A percentile compares a stretch with the other conserved stretches of the same genome.
phyloP scores from a whole-genome alignment of 2,113 vertebrate species.

The Mustela nigripes region DNA sequence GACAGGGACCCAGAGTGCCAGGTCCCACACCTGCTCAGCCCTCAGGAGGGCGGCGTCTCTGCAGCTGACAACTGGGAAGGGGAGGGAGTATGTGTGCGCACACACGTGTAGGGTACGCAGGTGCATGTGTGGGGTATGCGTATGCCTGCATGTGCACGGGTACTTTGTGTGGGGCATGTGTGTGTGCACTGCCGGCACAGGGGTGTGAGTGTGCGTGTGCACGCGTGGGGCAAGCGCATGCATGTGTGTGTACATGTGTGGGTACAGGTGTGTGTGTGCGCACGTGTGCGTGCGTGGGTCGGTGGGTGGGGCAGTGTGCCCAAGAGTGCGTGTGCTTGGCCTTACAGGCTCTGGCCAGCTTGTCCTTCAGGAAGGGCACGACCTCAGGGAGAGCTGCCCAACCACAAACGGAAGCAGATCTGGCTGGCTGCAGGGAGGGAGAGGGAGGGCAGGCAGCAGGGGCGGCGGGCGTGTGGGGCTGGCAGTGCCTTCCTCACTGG shows the following conservation, averaged over 20 bases:
- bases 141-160: rapidly evolving
- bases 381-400: neutral
- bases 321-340: neutral
- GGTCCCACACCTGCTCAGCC: neutral
- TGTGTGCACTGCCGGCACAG: too few relatives aligned
- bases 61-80: neutral
- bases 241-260: rapidly evolving
- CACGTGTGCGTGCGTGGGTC: neutral
- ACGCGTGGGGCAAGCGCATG: too few relatives aligned
- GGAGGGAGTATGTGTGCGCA: too few relatives aligned
- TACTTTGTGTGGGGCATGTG: too few relatives aligned
- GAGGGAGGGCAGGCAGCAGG: neutral
- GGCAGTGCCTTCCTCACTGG: neutral
- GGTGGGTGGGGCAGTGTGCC: too few relatives aligned
- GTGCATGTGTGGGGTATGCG: neutral
- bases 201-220: too few relatives aligned
- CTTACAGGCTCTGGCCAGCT: neutral
- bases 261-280: too few relatives aligned
- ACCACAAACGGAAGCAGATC: neutral
- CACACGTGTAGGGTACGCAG: rapidly evolving
- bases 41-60: neutral
- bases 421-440: too few relatives aligned
- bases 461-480: rapidly evolving
- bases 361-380: neutral
- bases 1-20: neutral